Evolutionary conservation across 2,113 vertebrate species (phyloP).

Genomic region (Heptranchias perlo): DNA sequence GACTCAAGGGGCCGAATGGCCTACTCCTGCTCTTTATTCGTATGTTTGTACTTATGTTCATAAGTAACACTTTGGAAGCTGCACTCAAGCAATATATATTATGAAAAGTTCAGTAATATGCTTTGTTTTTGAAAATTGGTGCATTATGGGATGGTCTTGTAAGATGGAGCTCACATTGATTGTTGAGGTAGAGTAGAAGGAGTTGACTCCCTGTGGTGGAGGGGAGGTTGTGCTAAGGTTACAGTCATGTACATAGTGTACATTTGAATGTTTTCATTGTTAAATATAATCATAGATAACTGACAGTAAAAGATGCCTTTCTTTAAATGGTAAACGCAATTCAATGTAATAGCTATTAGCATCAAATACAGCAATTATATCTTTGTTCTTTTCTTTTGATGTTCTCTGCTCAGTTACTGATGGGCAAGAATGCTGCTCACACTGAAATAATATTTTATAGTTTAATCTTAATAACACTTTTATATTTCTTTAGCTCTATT

Average conservation of each 20-base stretch:
- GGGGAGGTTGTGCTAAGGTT: neutral
- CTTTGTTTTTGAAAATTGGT: neutral
- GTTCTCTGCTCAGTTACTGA: neutral
- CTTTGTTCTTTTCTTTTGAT: conserved; percentile 1
- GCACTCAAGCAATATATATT: neutral
- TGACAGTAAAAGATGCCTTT: conserved; percentile 29
- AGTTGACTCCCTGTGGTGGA: neutral
- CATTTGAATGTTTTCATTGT: conserved; percentile 7
- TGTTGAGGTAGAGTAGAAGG: neutral
- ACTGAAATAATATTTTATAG: conserved; percentile 1
- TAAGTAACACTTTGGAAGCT: neutral
- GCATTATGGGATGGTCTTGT: neutral
- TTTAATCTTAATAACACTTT: neutral
- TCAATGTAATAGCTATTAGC: neutral
- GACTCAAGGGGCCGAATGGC: too few relatives aligned
- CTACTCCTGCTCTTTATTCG: too few relatives aligned
- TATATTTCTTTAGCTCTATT: neutral
- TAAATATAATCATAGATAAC: conserved; percentile 10
- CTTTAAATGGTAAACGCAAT: neutral
- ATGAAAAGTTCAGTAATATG: neutral
- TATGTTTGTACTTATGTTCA: too few relatives aligned
- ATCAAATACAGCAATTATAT: conserved; percentile 18
- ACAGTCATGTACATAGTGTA: neutral
- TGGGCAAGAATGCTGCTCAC: neutral
- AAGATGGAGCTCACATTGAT: neutral